Conservation (phyloP, 2,797 vertebrate genomes). For the Mormyrops boulengeri region DNA sequence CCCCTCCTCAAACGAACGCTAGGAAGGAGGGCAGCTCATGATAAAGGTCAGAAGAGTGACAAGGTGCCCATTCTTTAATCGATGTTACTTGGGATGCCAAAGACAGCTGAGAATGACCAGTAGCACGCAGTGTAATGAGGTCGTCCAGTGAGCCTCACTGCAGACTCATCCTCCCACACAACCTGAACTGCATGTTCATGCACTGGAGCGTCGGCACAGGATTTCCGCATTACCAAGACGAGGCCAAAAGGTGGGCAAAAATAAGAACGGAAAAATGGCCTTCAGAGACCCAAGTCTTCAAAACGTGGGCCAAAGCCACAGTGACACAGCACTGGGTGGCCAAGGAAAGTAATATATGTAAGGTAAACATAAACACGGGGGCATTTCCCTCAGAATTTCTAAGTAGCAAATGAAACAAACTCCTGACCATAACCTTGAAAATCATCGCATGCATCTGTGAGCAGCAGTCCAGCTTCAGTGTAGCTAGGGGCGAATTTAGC, state of each 20-base stretch:
- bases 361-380: neutral
- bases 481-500: conserved; percentile 34
- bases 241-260: conserved; percentile 10
- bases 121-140: neutral
- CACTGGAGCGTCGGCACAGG: neutral
- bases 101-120: neutral
- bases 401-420: conserved; percentile 22
- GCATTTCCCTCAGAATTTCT: conserved; percentile 3
- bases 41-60: conserved; percentile 36
- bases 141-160: neutral
- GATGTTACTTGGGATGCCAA: conserved; percentile 22
- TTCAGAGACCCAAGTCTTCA: conserved; percentile 5
- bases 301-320: conserved; percentile 20
- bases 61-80: conserved; percentile 40
- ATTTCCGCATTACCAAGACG: neutral
- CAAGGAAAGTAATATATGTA: neutral
- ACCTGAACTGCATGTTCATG: neutral
- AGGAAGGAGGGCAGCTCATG: conserved; percentile 15
- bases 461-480: neutral
- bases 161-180: conserved; percentile 20
- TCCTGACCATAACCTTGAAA: conserved; percentile 20
- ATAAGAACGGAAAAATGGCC: neutral
- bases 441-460: neutral
- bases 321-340: conserved; percentile 14
- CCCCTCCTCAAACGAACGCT: neutral